A percentile compares a stretch with the other conserved stretches of the same genome.
Evolutionary conservation across 1,140 invertebrate genomes (phyloP).

Genomic region (Cyclargus thomasi): DNA sequence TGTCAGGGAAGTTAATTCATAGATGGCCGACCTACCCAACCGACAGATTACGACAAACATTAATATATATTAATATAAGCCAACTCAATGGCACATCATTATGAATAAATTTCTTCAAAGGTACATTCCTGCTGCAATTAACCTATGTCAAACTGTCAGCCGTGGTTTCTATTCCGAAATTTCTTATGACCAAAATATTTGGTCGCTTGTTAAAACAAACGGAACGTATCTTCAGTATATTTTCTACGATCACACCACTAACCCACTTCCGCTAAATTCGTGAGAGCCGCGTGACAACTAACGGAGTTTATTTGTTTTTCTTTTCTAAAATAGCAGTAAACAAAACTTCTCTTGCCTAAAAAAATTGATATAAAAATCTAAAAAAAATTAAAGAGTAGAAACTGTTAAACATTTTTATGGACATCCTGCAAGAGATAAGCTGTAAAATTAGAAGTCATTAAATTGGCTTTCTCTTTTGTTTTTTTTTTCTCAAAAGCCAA

Average conservation of each 20-base stretch:
- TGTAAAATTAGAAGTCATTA: not conserved
- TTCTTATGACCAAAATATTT: too few relatives aligned
- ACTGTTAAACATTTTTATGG: not conserved
- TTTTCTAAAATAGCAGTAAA: constrained; percentile 1
- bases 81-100: too few relatives aligned
- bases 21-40: too few relatives aligned
- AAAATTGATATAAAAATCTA: not conserved
- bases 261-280: not conserved
- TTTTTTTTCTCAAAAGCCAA: too few relatives aligned
- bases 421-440: not conserved
- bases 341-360: not conserved
- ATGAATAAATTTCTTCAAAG: too few relatives aligned
- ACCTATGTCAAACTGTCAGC: too few relatives aligned
- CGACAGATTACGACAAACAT: too few relatives aligned
- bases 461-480: not conserved
- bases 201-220: not conserved
- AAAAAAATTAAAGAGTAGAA: not conserved
- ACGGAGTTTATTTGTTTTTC: not conserved
- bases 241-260: constrained; percentile 1
- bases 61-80: too few relatives aligned
- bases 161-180: too few relatives aligned
- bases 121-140: too few relatives aligned
- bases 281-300: not conserved
- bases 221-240: not conserved
- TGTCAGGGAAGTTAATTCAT: too few relatives aligned